A percentile compares a stretch with the other conserved stretches of the same genome.
phyloP scores from a whole-genome alignment of 2,888 invertebrate species.

The Smittia aterrima region DNA sequence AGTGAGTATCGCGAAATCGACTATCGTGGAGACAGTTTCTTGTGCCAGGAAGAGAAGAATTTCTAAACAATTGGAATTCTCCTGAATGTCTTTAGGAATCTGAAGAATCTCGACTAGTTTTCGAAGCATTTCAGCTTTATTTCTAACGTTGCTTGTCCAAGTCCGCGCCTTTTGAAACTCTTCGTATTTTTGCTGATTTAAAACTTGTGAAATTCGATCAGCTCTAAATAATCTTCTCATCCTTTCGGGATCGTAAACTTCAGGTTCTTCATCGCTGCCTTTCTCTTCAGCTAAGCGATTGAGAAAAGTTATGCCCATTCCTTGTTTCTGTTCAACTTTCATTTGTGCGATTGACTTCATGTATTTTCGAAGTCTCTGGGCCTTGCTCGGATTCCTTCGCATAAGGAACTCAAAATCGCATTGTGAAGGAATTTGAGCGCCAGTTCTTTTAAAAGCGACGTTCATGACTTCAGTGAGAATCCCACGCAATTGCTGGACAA shows the following conservation, averaged over 20 bases:
- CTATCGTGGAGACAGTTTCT: conserved; percentile 85
- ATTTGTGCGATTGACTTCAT: conserved; percentile 58
- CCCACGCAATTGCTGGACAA: conserved; percentile 74
- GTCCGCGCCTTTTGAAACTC: conserved; percentile 78
- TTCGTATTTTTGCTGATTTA: conserved; percentile 64
- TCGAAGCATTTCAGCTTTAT: conserved; percentile 56
- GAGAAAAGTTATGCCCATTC: conserved; percentile 47
- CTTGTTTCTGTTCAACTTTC: conserved; percentile 40
- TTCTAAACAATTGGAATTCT: conserved; percentile 66
- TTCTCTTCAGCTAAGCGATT: conserved; percentile 50
- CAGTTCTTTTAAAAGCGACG: conserved; percentile 63
- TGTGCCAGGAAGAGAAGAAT: conserved; percentile 83
- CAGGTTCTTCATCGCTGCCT: conserved; percentile 53
- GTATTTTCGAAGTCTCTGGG: conserved; percentile 73
- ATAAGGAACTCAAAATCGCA: conserved; percentile 80
- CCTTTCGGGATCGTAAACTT: conserved; percentile 52
- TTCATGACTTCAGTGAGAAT: conserved; percentile 75
- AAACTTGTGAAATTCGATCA: conserved; percentile 60
- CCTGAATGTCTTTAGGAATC: conserved; percentile 61
- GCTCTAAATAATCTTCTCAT: conserved; percentile 57
- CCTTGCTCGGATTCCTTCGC: conserved; percentile 74
- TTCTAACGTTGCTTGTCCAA: conserved; percentile 65
- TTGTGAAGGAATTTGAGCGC: conserved; percentile 58
- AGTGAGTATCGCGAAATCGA: conserved; percentile 79
- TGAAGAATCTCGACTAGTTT: conserved; percentile 66